Base-by-base conservation (phyloP, 2,113 vertebrate genomes). In the Ploceus nigricollis region DNA sequence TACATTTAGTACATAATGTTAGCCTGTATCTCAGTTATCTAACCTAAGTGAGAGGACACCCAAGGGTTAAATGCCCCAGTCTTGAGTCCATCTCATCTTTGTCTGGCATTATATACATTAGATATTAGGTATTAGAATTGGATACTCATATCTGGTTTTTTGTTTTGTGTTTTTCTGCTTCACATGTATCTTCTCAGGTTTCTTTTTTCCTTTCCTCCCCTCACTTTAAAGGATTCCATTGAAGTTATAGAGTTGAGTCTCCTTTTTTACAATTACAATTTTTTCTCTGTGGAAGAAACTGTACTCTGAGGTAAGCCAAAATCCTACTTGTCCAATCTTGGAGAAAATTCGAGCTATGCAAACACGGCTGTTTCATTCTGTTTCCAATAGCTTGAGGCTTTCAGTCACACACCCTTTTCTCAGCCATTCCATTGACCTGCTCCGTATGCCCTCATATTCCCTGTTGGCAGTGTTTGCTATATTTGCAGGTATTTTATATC, bases 311-410 rank as follows among this genome's bases (percentile, higher is more conserved):
- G 24, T 15, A 75, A 92, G 54, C 33, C 37, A 85, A 82, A 89
- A 77, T 48, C 15, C n/a, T 88, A 16, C 48, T 85, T 92, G 58
- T 14, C 44, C 44, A 42, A 3, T 66, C 60, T 78, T 64, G 40
- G 51, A 81, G 53, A 81, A 94, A 95, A 92, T 53, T 51, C 1
- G 20, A 72, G 21, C 63, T 86, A 13, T 69, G 60, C 39, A 77
- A 79, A 92, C 10, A 33, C 6, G 58, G 17, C 50, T 91, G 35
- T 81, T 96, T 88, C 64, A 45, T 83, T 77, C 35, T 77, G 30
- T 81, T 96, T 90, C 57, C 40, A 90, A 81, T 64, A 86, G 53
- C 91, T 87, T 77, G 65, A 84, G 90, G 88, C 90, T 78, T 71
- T 92, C 40, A 68, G 64, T 92, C n/a, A 60, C 51, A 90, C 79